These are phyloP conservation scores for Lamellibrachia columna DNA, from an alignment of 2,888 invertebrate species.

Conservation along the genomic window DNA sequence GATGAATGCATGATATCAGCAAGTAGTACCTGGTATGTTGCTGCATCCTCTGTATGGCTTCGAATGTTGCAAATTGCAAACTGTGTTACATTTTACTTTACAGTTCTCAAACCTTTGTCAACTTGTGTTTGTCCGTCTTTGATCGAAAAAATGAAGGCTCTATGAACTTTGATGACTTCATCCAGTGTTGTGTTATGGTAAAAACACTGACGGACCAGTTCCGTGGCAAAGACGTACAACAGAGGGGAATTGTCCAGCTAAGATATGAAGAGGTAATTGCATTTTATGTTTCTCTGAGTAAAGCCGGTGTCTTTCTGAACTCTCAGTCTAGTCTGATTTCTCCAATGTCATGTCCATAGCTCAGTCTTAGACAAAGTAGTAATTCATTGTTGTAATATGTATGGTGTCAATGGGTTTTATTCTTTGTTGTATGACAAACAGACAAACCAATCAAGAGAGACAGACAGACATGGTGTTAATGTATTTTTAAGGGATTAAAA, in stretches of 20 bases:
- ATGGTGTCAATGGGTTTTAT: background rate
- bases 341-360: too few relatives aligned
- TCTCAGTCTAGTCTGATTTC: too few relatives aligned
- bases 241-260: conserved; percentile 56
- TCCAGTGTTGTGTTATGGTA: conserved; percentile 65
- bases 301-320: too few relatives aligned
- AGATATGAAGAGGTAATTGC: conserved; percentile 62
- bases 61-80: background rate
- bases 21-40: background rate
- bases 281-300: background rate
- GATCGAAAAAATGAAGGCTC: conserved; percentile 52
- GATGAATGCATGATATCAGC: background rate
- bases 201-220: conserved; percentile 65
- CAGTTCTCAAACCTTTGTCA: conserved; percentile 61
- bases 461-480: too few relatives aligned
- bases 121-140: conserved; percentile 60
- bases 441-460: too few relatives aligned
- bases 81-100: background rate
- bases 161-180: conserved; percentile 66
- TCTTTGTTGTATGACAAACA: too few relatives aligned
- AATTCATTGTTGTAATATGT: background rate
- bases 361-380: background rate
- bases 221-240: conserved; percentile 56
- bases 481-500: too few relatives aligned
- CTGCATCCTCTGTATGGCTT: background rate